Evolutionary conservation across 2,797 vertebrate species (phyloP), one percentile per base, ranked within the genome.

Genomic region (Tokudaia muenninki): DNA sequence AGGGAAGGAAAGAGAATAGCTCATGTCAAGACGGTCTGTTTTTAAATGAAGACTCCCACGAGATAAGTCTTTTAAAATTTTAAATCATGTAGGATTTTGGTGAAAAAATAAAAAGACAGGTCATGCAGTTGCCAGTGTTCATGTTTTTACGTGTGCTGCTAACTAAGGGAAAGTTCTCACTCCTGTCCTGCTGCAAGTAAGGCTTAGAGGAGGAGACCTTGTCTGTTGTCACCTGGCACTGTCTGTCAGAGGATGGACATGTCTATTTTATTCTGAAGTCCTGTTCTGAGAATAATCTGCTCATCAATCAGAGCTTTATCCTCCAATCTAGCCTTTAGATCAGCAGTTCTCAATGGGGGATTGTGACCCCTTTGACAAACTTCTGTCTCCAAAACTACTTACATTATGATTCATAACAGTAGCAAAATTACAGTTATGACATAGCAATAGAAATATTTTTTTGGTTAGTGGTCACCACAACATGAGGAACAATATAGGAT

Each of bases 11-110:
- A 67, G 6, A 70, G 37, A 91, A 90, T 47, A 74, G 52, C 16
- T 50, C 94, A 26, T 55, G 77, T 81, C 21, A 80, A 93, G 52
- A 52, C 29, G 72, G 26, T 13, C 77, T 87, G 24, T 21, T 94
- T 83, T 65, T 16, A 72, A 87, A 55, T 44, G 44, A 96, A 78
- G 94, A 22, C 13, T 52, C 59, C 16, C 26, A 81, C 50, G 82
- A 94, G 61, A 21, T 87, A 91, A 91, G 0, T 55, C 57, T 61
- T 92, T 87, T 37, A 84, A 88, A 74, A 80, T 79, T 90, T 67
- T 75, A 88, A 65, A 91, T 83, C 75, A 74, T 22, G 44, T 26
- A 47, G 12, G n/a, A 11, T 59, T 94, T 78, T n/a, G 29, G 57
- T 44, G 24, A 79, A n/a, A 55, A 74, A 67, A 37, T 3, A 47